Base-by-base conservation (phyloP, 1,140 invertebrate species). In the Dendrolimus punctatus region DNA sequence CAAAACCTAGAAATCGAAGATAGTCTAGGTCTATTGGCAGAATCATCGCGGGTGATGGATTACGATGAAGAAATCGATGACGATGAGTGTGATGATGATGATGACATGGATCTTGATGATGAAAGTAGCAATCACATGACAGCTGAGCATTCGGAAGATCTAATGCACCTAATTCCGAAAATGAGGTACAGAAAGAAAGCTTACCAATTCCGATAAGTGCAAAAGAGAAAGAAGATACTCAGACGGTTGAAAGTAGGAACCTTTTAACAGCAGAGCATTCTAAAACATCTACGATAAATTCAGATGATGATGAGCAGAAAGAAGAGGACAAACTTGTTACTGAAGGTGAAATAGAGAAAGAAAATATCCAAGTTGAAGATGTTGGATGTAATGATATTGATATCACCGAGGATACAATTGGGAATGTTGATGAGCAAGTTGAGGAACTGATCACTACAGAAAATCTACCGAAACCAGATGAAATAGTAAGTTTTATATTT, bases 51-150 rank as follows among this genome's bases (percentile, higher is more conserved):
- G 36, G 53, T 78, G 23, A 76, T 82, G 57, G 77, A 82, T 59
- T 76, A 83, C 39, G 62, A 87, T 40, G 71, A 77, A 5, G 85
- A 88, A 10, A 77, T 84, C 58, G 73, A 47, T 4, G 51, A 38
- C 10, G 79, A 79, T 49, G 86, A 88, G 52, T 80, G 88, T 64
- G 83, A 84, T 48, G 78, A 83, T 71, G 78, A 77, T 80, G 58
- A 40, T 46, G 23, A 49, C 5, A 51, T 41, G 39, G 38, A 6
- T 43, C 49, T 41, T 45, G 7, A 8, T 9, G n/a, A 58, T 82
- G 79, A 85, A 53, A 80, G 66, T 53, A 82, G 76, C 40, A 76
- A 78, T 39, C 70, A 74, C 59, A 71, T 80, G 62, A 69, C 65
- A 50, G 71, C 67, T 6, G 77, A 80, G 4, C 66, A 80, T 46